Evolutionary conservation across 1,140 invertebrate genomes (phyloP), one percentile per base, ranked within the genome.

Genomic region (Pogonomyrmex californicus): DNA sequence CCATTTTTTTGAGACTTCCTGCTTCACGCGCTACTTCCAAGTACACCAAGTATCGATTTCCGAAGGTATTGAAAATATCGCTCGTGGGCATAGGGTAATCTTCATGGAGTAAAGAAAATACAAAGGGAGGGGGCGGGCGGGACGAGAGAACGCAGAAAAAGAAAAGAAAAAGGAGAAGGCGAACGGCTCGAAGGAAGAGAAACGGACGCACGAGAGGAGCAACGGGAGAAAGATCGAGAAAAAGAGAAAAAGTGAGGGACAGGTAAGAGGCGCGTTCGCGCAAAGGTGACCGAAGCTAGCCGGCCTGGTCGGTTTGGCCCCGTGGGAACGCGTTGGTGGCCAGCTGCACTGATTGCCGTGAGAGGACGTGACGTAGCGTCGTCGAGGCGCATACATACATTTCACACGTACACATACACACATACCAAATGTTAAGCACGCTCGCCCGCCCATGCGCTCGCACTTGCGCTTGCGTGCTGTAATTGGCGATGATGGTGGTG

Each of bases 291-390:
- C 89, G 89, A 91, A 58, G 88, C 88, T 70, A 88, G 87, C 86
- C 83, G 87, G 88, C 87, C 91, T 91, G 91, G 93, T 94, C 90
- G 93, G 92, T 94, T 93, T 90, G 93, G 92, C 93, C 92, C 92
- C 94, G 94, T 95, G 94, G 93, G 94, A 95, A 95, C 93, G 94
- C 94, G 94, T 94, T 94, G 94, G 94, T 94, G 94, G 93, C 93
- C 94, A 95, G 94, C 94, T 95, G 94, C 94, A 95, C 91, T 93
- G 93, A 94, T 93, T 93, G 93, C 93, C 89, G 91, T 91, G 91
- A 92, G 93, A 93, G 93, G 93, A 93, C 93, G 92, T 92, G 88
- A 92, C 91, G 89, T 92, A 88, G 92, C 86, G 88, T 85, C 90
- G 90, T 89, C 88, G 88, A 76, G 81, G 71, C 77, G 73, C 58